Evolutionary conservation across 2,888 invertebrate genomes (phyloP), one percentile per base, ranked within the genome.

Genomic region (Amphipyra tragopoginis): DNA sequence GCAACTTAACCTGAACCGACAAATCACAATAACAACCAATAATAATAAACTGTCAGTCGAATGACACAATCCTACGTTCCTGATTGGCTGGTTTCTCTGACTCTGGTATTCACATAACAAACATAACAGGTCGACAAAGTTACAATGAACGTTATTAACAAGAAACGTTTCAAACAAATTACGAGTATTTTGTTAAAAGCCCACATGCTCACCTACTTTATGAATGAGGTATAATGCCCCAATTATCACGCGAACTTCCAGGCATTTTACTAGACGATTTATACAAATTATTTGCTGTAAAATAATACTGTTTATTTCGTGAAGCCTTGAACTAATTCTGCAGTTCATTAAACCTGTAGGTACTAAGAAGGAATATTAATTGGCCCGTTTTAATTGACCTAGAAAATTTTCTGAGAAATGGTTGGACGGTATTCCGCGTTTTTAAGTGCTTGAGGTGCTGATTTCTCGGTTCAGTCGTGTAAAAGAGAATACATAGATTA

Each of bases 201-300:
- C 38, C 51, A 48, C 40, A 39, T 57, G 42, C n/a, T 50, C n/a
- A 38, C 38, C 13, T 57, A 53, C 33, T 53, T 72, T 67, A 69
- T 73, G 76, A 78, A 78, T 79, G 79, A 48, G 60, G 38, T 45
- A 50, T 65, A 75, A 65, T 52, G 40, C 40, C 29, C 39, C 54
- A 66, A 76, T 79, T 66, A 66, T 65, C 71, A 71, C 77, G 76
- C 77, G 51, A 69, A 38, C 39, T 26, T 9, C 21, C 21, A 21
- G 50, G 36, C 33, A 48, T 45, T 65, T 58, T 53, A 53, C 42
- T 39, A 34, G 34, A 66, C 56, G 51, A 67, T 67, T 72, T 67
- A 72, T 62, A 67, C 42, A 50, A 60, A 67, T 57, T 62, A 73
- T 65, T 66, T 68, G 33, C 68, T 43, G 14, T 44, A 44, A 11